Evolutionary conservation across 2,797 vertebrate species (phyloP), one percentile per base, ranked within the genome.

Genomic region (Carduelis carduelis): DNA sequence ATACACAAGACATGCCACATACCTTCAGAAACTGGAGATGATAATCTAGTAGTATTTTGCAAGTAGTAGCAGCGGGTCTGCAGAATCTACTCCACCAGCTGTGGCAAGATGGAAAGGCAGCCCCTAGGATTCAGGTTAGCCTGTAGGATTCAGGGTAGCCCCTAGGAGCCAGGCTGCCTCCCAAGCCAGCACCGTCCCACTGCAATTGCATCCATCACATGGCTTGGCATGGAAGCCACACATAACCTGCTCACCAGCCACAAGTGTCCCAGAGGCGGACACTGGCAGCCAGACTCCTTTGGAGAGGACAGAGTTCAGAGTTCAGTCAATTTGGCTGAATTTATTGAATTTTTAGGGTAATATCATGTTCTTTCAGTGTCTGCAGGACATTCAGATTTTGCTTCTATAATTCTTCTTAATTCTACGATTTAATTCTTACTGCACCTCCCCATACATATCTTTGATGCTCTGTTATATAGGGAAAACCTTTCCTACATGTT

Each of bases 201-300:
- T 46, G 35, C n/a, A 59, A 19, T 24, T 27, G 2, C 71, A 10
- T 57, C n/a, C 50, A 2, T 50, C 20, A 1, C 3, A 0, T 37
- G 55, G 44, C 49, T 82, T 75, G 37, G n/a, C 23, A 2, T 20
- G 28, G 44, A 43, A 76, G 50, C 46, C 27, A 24, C 46, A 12
- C 6, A 1, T 26, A 56, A 56, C 46, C 46, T 83, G 55, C 60
- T 86, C 37, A 9, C 32, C 64, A 64, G 66, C 34, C 60, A 12
- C 12, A 5, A 32, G 50, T 30, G 44, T 43, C 39, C 81, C 60
- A 34, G 44, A 50, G 35, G n/a, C 32, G 39, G 28, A 8, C 50
- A n/a, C 44, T 74, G 50, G 22, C 64, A 60, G 26, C 26, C 35
- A 14, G 30, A 22, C 30, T n/a, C 56, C 34, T 26, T 43, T 21